These are phyloP conservation scores for Sebastes matsubarae DNA, from an alignment of 2,797 vertebrate species.

Conservation along the genomic window DNA sequence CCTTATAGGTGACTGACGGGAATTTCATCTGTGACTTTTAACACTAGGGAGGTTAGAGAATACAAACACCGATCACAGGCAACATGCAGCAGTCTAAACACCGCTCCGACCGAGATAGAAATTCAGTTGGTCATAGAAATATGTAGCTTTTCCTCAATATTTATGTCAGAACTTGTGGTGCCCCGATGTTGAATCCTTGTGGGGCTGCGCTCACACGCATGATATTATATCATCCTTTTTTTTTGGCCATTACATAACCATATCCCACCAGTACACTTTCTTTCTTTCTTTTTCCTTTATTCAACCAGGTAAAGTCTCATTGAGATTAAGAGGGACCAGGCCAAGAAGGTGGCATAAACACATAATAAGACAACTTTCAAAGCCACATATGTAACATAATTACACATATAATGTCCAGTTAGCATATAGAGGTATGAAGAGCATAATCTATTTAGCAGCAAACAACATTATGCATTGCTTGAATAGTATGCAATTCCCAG, in stretches of 20 bases:
- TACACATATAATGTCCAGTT: not conserved
- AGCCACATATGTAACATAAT: not conserved
- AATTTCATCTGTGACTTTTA: slow-evolving; percentile 45
- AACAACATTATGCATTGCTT: not conserved
- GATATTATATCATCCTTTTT: slow-evolving; percentile 8
- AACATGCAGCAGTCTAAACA: slow-evolving; percentile 60
- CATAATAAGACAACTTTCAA: not conserved
- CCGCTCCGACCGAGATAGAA: slow-evolving; percentile 33
- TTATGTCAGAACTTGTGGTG: slow-evolving; percentile 63
- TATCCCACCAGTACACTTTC: not conserved
- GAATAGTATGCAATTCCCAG: not conserved
- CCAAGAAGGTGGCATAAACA: not conserved
- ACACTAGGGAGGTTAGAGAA: slow-evolving; percentile 14
- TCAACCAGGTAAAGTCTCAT: not conserved
- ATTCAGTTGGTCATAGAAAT: slow-evolving; percentile 55
- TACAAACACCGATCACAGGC: slow-evolving; percentile 46
- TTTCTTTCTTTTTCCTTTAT: not conserved
- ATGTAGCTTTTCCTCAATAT: slow-evolving; percentile 69
- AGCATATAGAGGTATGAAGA: not conserved
- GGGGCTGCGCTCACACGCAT: slow-evolving; percentile 18
- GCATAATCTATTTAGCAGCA: not conserved
- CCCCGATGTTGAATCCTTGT: slow-evolving; percentile 35
- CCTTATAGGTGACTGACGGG: slow-evolving; percentile 38
- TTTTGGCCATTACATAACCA: not conserved
- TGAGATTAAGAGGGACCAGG: not conserved